These are phyloP conservation scores for Phrynocephalus forsythii DNA, from an alignment of 2,797 vertebrate genomes.

Conservation along the genomic window DNA sequence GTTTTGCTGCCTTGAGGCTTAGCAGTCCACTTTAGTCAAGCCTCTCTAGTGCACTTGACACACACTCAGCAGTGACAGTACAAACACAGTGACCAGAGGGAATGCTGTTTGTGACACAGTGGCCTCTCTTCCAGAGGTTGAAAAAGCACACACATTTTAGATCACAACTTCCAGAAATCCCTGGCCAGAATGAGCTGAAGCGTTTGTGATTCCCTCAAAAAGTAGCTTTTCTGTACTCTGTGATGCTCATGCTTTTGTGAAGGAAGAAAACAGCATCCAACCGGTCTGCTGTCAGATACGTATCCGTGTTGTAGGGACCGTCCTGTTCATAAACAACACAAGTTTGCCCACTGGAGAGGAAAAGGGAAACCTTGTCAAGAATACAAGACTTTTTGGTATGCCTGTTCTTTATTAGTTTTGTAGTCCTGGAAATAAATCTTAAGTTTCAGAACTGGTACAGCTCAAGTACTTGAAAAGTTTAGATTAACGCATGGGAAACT, in stretches of 20 bases:
- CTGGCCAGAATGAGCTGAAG: too few species aligned
- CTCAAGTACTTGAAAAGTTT: constrained; percentile 70
- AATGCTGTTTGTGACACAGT: not conserved
- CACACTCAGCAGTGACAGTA: too few species aligned
- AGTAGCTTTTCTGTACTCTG: not conserved
- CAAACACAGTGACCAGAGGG: not conserved
- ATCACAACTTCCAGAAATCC: not conserved
- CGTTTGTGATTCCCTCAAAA: not conserved
- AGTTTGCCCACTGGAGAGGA: not conserved
- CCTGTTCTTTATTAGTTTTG: constrained; percentile 83
- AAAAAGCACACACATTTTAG: not conserved
- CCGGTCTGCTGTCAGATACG: not conserved
- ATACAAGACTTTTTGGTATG: constrained; percentile 61
- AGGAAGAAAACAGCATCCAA: not conserved
- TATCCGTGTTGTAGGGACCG: not conserved
- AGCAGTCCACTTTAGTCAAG: not conserved
- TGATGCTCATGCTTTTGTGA: not conserved
- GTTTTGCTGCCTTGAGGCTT: not conserved
- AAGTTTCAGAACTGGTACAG: constrained; percentile 79
- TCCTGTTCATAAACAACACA: too few species aligned
- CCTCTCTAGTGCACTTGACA: not conserved
- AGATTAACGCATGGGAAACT: constrained; percentile 76
- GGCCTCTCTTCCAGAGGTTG: not conserved
- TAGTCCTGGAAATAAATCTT: constrained; percentile 81
- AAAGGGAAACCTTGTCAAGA: not conserved